Evolutionary conservation across 2,113 vertebrate species (phyloP).

Genomic region (Lutjanus erythropterus): DNA sequence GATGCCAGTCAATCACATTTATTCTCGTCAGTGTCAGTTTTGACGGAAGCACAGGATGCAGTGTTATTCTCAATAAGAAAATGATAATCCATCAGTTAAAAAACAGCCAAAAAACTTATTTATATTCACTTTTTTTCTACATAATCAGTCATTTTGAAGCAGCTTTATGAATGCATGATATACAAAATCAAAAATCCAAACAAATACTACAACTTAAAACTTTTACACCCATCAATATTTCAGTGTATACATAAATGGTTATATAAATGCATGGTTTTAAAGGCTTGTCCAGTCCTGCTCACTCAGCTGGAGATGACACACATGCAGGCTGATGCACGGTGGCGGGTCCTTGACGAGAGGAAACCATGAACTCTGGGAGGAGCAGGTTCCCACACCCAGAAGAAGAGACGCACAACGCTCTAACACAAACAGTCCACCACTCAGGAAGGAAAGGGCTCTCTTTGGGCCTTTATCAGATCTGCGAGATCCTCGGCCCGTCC

Average conservation of each 20-base stretch:
- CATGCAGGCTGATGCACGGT: background rate
- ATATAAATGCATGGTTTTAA: no score
- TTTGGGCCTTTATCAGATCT: conserved; percentile 71
- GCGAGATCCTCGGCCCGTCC: conserved; percentile 41
- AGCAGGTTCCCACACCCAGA: conserved; percentile 80
- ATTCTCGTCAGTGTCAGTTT: no score
- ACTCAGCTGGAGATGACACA: background rate
- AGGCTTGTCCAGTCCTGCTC: background rate
- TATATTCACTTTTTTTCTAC: background rate
- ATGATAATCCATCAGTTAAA: no score
- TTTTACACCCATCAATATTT: background rate
- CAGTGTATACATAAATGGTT: no score
- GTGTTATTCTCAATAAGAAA: background rate
- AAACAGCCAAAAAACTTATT: background rate
- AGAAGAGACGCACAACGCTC: conserved; percentile 71
- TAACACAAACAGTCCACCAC: conserved; percentile 77
- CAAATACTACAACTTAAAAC: background rate
- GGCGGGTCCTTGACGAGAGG: conserved; percentile 64
- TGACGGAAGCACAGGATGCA: no score
- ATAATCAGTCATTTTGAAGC: background rate
- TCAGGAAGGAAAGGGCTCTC: conserved; percentile 82
- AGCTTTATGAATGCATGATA: background rate
- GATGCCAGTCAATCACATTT: no score
- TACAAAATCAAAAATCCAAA: background rate
- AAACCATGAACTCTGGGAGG: conserved; percentile 76